Conservation (phyloP, 2,113 vertebrate genomes). For the Eulacestoma nigropectus region DNA sequence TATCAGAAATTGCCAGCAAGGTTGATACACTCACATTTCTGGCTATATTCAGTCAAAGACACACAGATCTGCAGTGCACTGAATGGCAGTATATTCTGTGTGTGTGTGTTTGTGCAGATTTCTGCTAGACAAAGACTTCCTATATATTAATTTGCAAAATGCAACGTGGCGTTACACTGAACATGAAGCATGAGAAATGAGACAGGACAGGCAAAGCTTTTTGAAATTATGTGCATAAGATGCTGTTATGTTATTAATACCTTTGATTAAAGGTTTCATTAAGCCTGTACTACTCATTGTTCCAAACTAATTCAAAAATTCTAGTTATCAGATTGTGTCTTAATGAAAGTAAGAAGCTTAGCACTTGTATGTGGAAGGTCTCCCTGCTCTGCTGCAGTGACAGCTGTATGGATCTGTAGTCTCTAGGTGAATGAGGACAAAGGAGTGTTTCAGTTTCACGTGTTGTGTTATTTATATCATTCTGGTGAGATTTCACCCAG, state of each 20-base stretch:
- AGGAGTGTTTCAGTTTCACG: not conserved
- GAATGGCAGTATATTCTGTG: not conserved
- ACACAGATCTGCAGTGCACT: not conserved
- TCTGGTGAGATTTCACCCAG: not conserved
- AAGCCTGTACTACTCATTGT: not conserved
- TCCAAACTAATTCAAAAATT: slow-evolving; percentile 13
- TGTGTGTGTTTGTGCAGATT: not conserved
- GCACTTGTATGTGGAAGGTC: not conserved
- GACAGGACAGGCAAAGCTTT: not conserved
- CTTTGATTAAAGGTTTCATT: slow-evolving; percentile 28
- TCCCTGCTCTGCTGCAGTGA: not conserved
- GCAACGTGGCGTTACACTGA: not conserved
- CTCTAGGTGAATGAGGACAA: slow-evolving; percentile 17
- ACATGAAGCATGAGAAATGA: not conserved
- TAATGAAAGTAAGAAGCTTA: slow-evolving; percentile 43
- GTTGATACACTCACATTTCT: not conserved
- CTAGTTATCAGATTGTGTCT: slow-evolving; percentile 10
- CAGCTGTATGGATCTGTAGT: not conserved
- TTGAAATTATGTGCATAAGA: not conserved
- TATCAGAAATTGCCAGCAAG: not conserved
- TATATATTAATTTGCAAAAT: not conserved
- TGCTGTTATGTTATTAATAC: slow-evolving; percentile 3
- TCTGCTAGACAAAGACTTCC: not conserved
- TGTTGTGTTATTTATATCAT: not conserved
- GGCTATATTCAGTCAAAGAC: not conserved